Evolutionary conservation across 2,797 vertebrate species (phyloP), one percentile per base, ranked within the genome.

Genomic region (Epinephelus coioides): DNA sequence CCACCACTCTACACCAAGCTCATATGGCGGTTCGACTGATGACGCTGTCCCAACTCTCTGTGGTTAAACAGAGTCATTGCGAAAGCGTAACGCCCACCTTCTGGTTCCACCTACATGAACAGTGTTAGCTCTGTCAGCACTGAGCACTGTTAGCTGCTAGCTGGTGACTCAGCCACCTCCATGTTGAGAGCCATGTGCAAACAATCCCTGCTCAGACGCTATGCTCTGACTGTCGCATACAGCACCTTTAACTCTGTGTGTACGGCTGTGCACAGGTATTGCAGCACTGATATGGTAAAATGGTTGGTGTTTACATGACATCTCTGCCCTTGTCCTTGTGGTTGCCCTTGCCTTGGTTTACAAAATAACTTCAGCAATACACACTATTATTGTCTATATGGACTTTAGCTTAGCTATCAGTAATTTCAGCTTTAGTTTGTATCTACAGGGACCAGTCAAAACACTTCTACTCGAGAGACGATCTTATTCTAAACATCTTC

Each of bases 381-480:
- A 10, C 44, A 64, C 6, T 30, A 11, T 34, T 43, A 8, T 49
- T 43, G 21, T 68, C 17, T 57, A 21, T 19, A 44, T 21, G 64
- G 51, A 65, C 6, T 30, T 23, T 59, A 2, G 8, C n/a, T 65
- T 18, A 51, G 50, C 27, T 1, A 17, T 15, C 13, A 38, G 21
- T 44, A 23, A 3, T 3, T n/a, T n/a, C 15, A 40, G 27, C 21
- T 44, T 51, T 13, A 56, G 43, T 21, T 19, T 62, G 40, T 4
- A 13, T 53, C 21, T 12, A 57, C 51, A 38, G 19, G 69, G 64
- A 30, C 40, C 25, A 57, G 13, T 43, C 18, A 60, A 72, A 83
- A 65, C 5, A 43, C 7, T 50, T 56, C 44, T 14, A 12, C 30
- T 12, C 14, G 7, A n/a, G 12, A 47, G 25, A 14, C 21, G 50